Evolutionary conservation across 2,113 vertebrate genomes (phyloP).

Genomic region (Catharus fuscescens): DNA sequence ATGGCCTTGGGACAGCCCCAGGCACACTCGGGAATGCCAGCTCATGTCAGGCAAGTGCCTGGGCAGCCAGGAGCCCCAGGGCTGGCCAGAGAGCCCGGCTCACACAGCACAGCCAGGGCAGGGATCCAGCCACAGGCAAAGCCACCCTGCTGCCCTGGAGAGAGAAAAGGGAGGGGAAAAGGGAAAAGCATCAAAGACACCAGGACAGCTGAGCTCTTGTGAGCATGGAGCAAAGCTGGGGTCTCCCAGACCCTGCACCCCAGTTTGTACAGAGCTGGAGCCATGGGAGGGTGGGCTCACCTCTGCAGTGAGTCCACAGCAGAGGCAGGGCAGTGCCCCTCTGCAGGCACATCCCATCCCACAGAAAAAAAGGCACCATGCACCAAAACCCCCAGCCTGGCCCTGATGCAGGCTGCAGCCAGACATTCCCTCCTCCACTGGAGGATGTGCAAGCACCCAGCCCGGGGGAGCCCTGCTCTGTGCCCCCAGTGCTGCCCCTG

Average conservation of each 20-base stretch:
- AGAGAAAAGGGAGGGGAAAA: not conserved
- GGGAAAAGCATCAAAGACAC: not conserved
- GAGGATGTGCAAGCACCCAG: fast-evolving
- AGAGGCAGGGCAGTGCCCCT: not conserved
- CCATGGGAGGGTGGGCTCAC: fast-evolving
- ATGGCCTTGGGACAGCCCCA: not conserved
- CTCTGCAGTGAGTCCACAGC: fast-evolving
- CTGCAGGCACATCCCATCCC: not conserved
- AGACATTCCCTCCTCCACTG: fast-evolving
- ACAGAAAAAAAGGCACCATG: not conserved
- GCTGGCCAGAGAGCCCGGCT: not conserved
- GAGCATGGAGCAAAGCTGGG: not conserved
- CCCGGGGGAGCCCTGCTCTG: fast-evolving
- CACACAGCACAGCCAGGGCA: not conserved
- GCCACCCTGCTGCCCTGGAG: fast-evolving
- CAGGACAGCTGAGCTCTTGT: not conserved
- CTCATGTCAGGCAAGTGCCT: not conserved
- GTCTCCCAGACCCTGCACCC: not conserved
- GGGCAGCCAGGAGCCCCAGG: not conserved
- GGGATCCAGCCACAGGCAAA: fast-evolving
- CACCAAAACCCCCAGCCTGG: not conserved
- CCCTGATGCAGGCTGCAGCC: not conserved
- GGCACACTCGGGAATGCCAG: not conserved
- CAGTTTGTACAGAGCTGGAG: fast-evolving
- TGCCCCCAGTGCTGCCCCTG: not conserved